phyloP scores from a whole-genome alignment of 35 echinoderm and acorn worm genomes.

The Apostichopus californicus region DNA sequence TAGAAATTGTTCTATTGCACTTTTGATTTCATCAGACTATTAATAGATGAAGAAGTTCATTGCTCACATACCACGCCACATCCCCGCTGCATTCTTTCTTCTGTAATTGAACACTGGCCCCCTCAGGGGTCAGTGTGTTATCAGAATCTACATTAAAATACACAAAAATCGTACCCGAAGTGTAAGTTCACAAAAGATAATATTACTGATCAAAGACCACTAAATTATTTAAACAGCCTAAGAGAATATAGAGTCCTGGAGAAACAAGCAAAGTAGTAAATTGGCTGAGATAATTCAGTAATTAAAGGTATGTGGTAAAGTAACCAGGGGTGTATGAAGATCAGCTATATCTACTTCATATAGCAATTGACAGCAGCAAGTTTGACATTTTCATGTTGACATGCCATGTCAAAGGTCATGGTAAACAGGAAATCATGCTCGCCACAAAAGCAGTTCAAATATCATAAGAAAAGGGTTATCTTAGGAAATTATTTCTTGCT shows the following conservation, averaged over 20 bases:
- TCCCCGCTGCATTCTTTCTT: neutral
- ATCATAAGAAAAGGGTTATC: too few relatives aligned
- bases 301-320: neutral
- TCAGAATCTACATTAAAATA: neutral
- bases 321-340: too few relatives aligned
- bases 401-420: too few relatives aligned
- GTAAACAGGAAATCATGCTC: too few relatives aligned
- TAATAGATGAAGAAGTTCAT: neutral
- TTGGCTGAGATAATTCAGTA: neutral
- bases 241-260: neutral
- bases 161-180: neutral
- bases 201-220: neutral
- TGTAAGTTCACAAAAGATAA: neutral
- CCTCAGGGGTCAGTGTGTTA: neutral
- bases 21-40: neutral
- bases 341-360: too few relatives aligned
- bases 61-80: neutral
- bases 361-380: too few relatives aligned
- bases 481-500: too few relatives aligned
- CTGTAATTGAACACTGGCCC: neutral
- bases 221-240: constrained; percentile 1
- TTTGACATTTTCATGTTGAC: too few relatives aligned
- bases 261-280: neutral
- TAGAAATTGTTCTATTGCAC: neutral
- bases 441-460: too few relatives aligned